Percentiles rank a stretch among this genome's conserved stretches.
phyloP scores from a whole-genome alignment of 2,888 invertebrate genomes.

The Nomada lathburiana region DNA sequence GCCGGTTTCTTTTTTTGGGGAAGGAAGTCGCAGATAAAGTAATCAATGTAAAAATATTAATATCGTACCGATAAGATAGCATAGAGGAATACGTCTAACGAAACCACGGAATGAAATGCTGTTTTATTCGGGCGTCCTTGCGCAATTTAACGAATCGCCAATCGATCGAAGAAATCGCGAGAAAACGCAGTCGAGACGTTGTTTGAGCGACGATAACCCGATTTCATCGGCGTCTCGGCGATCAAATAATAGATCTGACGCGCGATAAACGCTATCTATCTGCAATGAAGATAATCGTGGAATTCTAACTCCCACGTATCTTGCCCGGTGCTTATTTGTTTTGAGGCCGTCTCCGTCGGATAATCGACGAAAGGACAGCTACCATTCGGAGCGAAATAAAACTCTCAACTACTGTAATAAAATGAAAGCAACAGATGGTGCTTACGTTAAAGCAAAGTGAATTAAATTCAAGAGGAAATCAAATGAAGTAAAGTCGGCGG shows the following conservation, averaged over 20 bases:
- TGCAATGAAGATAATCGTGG: conserved; percentile 5
- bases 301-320: background rate
- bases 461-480: no score
- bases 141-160: background rate
- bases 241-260: conserved; percentile 20
- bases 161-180: background rate
- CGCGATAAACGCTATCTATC: conserved; percentile 29
- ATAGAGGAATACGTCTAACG: background rate
- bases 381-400: no score
- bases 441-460: no score
- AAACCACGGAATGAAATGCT: background rate
- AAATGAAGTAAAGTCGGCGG: no score
- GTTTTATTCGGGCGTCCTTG: background rate
- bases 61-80: background rate
- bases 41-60: background rate
- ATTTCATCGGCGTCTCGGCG: conserved; percentile 9
- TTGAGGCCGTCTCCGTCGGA: background rate
- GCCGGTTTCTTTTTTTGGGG: background rate
- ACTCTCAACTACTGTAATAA: no score
- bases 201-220: conserved; percentile 42
- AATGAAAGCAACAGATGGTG: no score
- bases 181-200: background rate
- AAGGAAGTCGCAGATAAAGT: background rate
- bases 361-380: background rate
- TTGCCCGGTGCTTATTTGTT: background rate